Base-by-base conservation (phyloP, 2,113 vertebrate genomes). In the Bubo scandiacus region DNA sequence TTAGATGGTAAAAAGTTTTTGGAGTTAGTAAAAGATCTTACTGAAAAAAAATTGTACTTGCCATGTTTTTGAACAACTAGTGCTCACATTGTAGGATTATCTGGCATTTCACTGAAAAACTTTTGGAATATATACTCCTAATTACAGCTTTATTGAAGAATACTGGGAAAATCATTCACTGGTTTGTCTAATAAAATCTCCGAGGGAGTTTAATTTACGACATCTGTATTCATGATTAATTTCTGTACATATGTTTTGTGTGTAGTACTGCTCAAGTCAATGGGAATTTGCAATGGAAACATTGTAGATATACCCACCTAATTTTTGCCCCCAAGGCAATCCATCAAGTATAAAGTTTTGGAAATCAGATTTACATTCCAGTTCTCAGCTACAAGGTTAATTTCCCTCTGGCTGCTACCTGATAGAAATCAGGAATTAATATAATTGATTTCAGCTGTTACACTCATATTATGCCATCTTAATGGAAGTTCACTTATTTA, bases 351-450 rank as follows among this genome's bases (percentile, higher is more conserved):
- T 34, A 38, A 90, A 70, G 32, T 94, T 96, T 85, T 77, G n/a
- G 49, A 72, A 91, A 80, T 86, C 66, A 88, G 62, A 80, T 95
- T 96, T 92, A 70, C 1, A 3, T 82, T 90, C 63, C n/a, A 23
- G 23, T 82, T 90, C 67, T 92, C 45, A 78, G 71, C 74, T 77
- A 42, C 29, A 68, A 94, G 79, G 58, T 90, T 93, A 38, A 93
- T 92, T 96, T 95, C 59, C 58, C 54, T 83, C 66, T 81, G 71
- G 85, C 63, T 85, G 30, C 62, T 82, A 73, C 88, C 85, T 73
- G 88, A 63, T 83, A 90, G 70, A 78, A 96, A 81, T 88, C 63
- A 90, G 67, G 49, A 86, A 88, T 90, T 91, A 73, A 77, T 93
- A 65, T 42, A 2, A 94, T 92, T 88, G 79, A 88, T 95, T 95